These are phyloP conservation scores for Liolophura sinensis DNA, from an alignment of 1,140 invertebrate species.

Conservation along the genomic window DNA sequence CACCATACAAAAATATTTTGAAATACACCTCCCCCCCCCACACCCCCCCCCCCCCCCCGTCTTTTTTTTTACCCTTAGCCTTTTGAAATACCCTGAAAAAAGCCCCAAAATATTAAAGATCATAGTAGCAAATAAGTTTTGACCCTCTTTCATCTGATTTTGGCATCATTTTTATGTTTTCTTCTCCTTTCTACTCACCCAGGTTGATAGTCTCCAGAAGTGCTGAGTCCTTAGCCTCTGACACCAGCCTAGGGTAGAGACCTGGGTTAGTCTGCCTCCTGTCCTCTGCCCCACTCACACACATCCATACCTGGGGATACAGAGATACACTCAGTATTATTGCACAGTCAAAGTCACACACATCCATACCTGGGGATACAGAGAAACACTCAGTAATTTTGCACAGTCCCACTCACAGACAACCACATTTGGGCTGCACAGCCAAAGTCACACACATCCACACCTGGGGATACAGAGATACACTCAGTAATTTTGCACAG, in stretches of 20 bases:
- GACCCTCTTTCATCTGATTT: no score
- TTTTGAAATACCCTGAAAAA: no score
- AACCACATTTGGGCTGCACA: not conserved
- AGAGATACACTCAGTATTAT: not conserved
- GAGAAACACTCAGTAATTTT: slow-evolving; percentile 4
- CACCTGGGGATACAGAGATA: not conserved
- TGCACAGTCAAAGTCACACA: not conserved
- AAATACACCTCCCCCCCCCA: no score
- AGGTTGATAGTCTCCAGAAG: slow-evolving; percentile 79
- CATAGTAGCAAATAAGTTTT: no score
- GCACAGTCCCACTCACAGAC: no score
- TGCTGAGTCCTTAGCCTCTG: slow-evolving; percentile 43
- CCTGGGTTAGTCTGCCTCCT: slow-evolving; percentile 70
- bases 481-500: not conserved
- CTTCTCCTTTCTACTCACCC: slow-evolving; percentile 65
- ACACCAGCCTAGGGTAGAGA: slow-evolving; percentile 72
- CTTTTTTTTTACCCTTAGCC: no score
- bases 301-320: slow-evolving; percentile 72
- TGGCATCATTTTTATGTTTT: not conserved
- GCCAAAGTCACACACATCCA: not conserved
- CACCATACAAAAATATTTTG: no score
- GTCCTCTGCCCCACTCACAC: slow-evolving; percentile 76
- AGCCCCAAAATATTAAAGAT: no score
- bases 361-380: not conserved
- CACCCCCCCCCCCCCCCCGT: no score